Conservation (phyloP, 2,888 invertebrate genomes). For the Catocala nupta region DNA sequence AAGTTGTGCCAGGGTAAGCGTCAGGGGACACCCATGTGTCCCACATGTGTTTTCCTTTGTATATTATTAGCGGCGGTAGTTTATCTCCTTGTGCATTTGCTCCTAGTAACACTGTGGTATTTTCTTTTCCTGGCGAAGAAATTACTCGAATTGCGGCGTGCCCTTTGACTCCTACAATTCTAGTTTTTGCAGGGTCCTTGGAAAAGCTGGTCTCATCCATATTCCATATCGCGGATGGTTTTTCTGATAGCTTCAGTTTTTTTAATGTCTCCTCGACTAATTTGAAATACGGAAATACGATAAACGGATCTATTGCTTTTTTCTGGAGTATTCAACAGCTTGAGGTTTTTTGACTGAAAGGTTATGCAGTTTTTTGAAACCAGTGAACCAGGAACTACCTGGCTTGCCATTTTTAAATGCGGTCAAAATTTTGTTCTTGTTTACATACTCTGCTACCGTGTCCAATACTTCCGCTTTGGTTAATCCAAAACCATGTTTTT, state of each 20-base stretch:
- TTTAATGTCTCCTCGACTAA: conserved; percentile 28
- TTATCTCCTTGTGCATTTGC: conserved; percentile 29
- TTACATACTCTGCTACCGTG: conserved; percentile 37
- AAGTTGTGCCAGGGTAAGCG: conserved; percentile 17
- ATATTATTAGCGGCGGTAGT: conserved; percentile 23
- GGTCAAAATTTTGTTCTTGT: conserved; percentile 39
- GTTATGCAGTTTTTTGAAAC: conserved; percentile 35
- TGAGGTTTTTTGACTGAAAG: conserved; percentile 44
- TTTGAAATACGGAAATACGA: conserved; percentile 41
- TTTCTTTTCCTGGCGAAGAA: conserved; percentile 27
- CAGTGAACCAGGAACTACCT: conserved; percentile 36
- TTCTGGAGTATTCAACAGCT: conserved; percentile 39
- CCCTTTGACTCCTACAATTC: not conserved
- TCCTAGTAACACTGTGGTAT: conserved; percentile 31
- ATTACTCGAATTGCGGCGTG: conserved; percentile 20
- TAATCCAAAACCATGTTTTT: conserved; percentile 59
- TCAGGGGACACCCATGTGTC: conserved; percentile 12
- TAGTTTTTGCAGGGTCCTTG: too few species aligned
- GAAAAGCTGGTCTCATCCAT: too few species aligned
- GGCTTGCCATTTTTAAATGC: conserved; percentile 39
- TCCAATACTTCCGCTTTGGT: conserved; percentile 56
- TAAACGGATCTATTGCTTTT: conserved; percentile 41
- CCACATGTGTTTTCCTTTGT: conserved; percentile 19
- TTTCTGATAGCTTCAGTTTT: conserved; percentile 23
- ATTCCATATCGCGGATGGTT: conserved; percentile 20